phyloP scores from a whole-genome alignment of 2,113 vertebrate genomes.

The Pseudonaja textilis region DNA sequence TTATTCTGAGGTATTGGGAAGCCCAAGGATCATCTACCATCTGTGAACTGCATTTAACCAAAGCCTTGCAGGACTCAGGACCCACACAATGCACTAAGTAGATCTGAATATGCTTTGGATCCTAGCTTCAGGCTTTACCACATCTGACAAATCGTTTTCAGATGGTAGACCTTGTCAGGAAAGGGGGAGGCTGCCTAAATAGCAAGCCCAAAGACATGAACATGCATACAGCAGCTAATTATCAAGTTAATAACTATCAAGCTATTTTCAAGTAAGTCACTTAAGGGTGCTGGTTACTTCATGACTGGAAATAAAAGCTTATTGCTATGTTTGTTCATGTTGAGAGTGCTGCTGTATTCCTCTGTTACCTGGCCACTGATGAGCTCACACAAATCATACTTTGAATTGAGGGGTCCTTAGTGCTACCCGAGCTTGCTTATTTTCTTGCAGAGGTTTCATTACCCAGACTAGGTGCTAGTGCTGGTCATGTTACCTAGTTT shows the following conservation, averaged over 20 bases:
- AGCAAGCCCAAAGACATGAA: not conserved
- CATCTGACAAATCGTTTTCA: not conserved
- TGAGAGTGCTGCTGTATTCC: slow-evolving; percentile 24
- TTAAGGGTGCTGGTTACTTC: slow-evolving; percentile 40
- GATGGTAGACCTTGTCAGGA: not conserved
- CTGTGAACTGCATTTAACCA: not conserved
- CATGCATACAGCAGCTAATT: not conserved
- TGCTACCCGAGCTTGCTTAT: not conserved
- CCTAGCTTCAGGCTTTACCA: not conserved
- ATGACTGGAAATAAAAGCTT: slow-evolving; percentile 42
- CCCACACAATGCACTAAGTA: not conserved
- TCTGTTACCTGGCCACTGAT: not conserved
- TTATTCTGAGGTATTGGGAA: not conserved
- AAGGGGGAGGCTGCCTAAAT: not conserved
- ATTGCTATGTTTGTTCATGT: slow-evolving; percentile 9
- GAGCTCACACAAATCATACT: slow-evolving; percentile 39
- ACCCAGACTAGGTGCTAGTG: not conserved
- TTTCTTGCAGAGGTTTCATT: not conserved
- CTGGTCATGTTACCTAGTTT: not conserved
- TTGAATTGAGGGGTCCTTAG: slow-evolving; percentile 21
- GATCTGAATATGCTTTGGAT: not conserved
- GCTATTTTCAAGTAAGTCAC: slow-evolving; percentile 51
- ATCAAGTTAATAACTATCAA: too few relatives aligned
- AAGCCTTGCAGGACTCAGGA: not conserved
- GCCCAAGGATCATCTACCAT: not conserved